A percentile compares a stretch with the other conserved stretches of the same genome.
Evolutionary conservation across 2,797 vertebrate species (phyloP).

Genomic region (Rachycentron canadum): DNA sequence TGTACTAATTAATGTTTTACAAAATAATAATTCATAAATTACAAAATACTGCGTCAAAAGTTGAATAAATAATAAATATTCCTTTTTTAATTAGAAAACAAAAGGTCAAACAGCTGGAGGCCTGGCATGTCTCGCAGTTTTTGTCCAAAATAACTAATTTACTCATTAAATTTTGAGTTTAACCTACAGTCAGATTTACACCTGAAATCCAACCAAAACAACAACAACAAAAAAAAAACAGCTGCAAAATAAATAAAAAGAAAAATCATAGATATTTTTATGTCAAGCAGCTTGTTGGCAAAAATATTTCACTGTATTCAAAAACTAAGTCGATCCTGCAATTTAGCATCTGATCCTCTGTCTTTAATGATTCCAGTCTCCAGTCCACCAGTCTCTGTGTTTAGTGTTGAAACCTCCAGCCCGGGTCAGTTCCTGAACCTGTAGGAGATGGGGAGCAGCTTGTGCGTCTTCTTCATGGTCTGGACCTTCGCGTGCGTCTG

Average conservation of each 20-base stretch:
- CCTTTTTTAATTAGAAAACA: constrained; percentile 1
- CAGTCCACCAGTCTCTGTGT: too few relatives aligned
- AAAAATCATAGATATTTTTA: neutral
- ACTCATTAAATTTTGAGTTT: neutral
- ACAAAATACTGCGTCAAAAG: neutral
- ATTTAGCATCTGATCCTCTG: neutral
- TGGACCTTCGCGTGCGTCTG: constrained; percentile 89
- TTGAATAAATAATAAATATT: neutral
- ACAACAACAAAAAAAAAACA: neutral
- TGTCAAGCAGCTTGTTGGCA: neutral
- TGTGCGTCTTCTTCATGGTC: constrained; percentile 90
- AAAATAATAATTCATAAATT: neutral
- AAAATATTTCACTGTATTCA: neutral
- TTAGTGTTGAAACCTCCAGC: neutral
- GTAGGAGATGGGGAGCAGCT: constrained; percentile 93
- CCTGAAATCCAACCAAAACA: neutral
- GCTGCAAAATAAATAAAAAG: constrained; percentile 1
- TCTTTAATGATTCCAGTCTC: neutral
- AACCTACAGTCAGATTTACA: too few relatives aligned
- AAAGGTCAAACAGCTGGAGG: neutral
- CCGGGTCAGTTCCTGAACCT: constrained; percentile 89
- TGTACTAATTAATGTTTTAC: neutral
- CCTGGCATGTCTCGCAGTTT: neutral
- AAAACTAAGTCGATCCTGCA: neutral
- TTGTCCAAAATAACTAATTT: neutral